Base-by-base conservation (phyloP, 1,140 invertebrate species). In the Pogonognathellus flavescens region DNA sequence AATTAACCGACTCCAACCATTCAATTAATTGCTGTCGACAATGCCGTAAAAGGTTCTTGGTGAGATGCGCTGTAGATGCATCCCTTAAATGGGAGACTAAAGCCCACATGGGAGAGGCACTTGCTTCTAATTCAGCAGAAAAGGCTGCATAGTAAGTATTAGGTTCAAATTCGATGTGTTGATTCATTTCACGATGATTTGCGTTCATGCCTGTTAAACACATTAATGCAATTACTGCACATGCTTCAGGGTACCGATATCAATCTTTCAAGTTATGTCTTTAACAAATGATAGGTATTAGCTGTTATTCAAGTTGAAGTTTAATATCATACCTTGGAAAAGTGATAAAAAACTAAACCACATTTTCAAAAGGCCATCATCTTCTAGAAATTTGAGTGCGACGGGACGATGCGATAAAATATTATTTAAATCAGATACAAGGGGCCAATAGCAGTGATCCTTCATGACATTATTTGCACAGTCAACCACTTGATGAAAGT, bases 401-500 rank as follows among this genome's bases (percentile, higher is more conserved):
- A 99, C 96, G 13, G 95, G 95, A 88, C 94, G 93, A 91, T 99
- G 98, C 0, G 96, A 97, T 1, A 99, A 92, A n/a, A 99, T 95
- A 91, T 99, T 99, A 90, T 98, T 99, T 55, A 99, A 93, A 92
- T 99, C 98, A 0, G 97, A 98, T 55, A 99, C 96, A 49, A 99
- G 92, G 13, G 98, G 97, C 97, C 97, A 99, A 91, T 98, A 99
- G 91, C 97, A 98, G 91, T 99, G 98, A 89, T 98, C 96, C 91
- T 97, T 98, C 96, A 99, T 98, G 7, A 98, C 95, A 87, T 95
- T 93, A 87, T 95, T 93, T 14, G 94, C 95, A 90, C 97, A 99
- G 89, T 98, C 97, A 8, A 99, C 97, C n/a, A 99, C 97, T 89
- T 93, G 94, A 90, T 97, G 96, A 88, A 94, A 94, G 50, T 84